Conservation (phyloP, 92 coral and sea anemone species). For the Muricea muricata region DNA sequence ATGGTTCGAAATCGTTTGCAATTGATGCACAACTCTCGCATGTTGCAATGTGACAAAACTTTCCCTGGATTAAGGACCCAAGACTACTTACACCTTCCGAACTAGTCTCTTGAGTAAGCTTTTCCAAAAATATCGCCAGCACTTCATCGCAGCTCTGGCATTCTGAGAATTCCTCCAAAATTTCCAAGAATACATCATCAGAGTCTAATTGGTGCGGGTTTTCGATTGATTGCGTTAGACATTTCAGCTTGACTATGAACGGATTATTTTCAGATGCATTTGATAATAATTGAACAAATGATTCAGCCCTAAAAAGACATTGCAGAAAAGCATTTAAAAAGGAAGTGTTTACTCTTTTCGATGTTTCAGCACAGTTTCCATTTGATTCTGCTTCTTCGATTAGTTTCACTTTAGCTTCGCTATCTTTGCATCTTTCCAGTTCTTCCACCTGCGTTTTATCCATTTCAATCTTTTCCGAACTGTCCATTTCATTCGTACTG, state of each 20-base stretch:
- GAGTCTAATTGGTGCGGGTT: background rate
- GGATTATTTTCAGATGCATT: background rate
- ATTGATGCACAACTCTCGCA: background rate
- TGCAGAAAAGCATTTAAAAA: constrained; percentile 18
- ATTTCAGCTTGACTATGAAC: background rate
- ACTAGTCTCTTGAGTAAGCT: background rate
- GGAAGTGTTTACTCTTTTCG: background rate
- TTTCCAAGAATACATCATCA: background rate
- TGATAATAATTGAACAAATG: background rate
- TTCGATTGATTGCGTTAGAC: background rate
- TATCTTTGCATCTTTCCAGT: constrained; percentile 26
- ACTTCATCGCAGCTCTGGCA: constrained; percentile 23
- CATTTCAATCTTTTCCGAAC: background rate
- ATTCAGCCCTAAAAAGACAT: constrained; percentile 16
- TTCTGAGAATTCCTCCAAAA: background rate
- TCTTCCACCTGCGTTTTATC: background rate
- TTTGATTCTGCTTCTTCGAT: background rate
- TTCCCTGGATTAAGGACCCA: constrained; percentile 29
- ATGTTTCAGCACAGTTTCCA: background rate
- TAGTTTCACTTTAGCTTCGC: constrained; percentile 13
- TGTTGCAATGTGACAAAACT: constrained; percentile 21
- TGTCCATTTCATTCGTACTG: background rate
- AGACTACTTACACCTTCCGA: background rate
- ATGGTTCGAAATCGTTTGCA: constrained; percentile 15
- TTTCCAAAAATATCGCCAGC: background rate